A percentile compares a stretch with the other conserved stretches of the same genome.
These are phyloP conservation scores for Pyrrhia umbra DNA, from an alignment of 2,888 invertebrate genomes.

Conservation along the genomic window DNA sequence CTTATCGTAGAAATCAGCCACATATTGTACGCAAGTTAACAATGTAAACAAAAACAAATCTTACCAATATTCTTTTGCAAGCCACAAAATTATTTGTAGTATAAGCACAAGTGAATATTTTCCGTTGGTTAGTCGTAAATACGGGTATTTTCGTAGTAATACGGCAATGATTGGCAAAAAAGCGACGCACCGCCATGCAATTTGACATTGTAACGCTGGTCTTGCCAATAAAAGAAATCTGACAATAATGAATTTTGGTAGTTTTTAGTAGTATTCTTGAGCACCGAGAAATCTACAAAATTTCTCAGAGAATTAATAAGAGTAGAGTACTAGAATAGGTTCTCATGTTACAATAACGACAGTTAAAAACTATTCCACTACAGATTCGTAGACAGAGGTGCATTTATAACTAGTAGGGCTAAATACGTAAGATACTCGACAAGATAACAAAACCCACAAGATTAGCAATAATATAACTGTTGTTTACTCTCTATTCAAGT, in stretches of 20 bases:
- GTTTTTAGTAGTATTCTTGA: slow-evolving; percentile 14
- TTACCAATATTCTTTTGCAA: slow-evolving; percentile 64
- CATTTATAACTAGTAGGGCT: background rate
- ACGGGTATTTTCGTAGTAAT: slow-evolving; percentile 78
- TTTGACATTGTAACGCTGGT: slow-evolving; percentile 77
- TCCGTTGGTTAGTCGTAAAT: slow-evolving; percentile 71
- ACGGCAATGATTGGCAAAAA: slow-evolving; percentile 87
- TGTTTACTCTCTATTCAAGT: background rate
- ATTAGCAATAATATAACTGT: background rate
- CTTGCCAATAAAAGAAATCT: slow-evolving; percentile 43
- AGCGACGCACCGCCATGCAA: slow-evolving; percentile 83
- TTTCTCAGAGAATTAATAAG: too few relatives aligned
- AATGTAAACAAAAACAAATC: slow-evolving; percentile 51
- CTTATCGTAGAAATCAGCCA: slow-evolving; percentile 28
- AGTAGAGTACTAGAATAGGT: too few relatives aligned
- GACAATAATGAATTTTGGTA: slow-evolving; percentile 19
- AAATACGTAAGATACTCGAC: background rate
- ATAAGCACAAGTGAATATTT: slow-evolving; percentile 55
- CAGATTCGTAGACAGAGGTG: background rate
- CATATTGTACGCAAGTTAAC: slow-evolving; percentile 46
- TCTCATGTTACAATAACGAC: background rate
- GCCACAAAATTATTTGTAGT: slow-evolving; percentile 44
- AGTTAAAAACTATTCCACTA: background rate
- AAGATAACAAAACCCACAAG: background rate
- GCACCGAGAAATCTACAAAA: background rate